Percentiles rank a stretch among this genome's conserved stretches.
Conservation (phyloP, 1,140 invertebrate genomes). For the Globodera ellingtonae region DNA sequence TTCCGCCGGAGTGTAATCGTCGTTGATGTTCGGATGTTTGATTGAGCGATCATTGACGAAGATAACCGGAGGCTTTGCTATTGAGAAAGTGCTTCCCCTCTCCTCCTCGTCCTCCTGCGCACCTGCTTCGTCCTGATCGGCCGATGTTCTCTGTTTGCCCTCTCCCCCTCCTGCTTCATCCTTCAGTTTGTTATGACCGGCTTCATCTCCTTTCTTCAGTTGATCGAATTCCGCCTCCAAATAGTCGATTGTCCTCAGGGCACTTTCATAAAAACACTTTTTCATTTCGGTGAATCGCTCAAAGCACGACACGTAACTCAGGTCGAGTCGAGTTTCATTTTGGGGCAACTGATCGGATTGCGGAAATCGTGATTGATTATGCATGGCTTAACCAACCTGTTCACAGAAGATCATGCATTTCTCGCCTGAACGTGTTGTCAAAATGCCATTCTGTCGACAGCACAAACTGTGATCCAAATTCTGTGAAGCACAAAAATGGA, state of each 20-base stretch:
- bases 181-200: neutral
- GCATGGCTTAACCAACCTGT: slow-evolving; percentile 29
- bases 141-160: neutral
- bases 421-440: slow-evolving; percentile 52
- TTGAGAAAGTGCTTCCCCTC: slow-evolving; percentile 1
- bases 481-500: slow-evolving; percentile 64
- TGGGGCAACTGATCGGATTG: slow-evolving; percentile 39
- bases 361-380: neutral
- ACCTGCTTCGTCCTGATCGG: neutral
- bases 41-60: slow-evolving; percentile 5
- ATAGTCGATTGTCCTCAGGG: slow-evolving; percentile 28
- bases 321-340: slow-evolving; percentile 51
- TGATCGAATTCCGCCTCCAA: slow-evolving; percentile 15
- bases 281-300: slow-evolving; percentile 62
- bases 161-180: neutral
- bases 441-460: slow-evolving; percentile 47
- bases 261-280: slow-evolving; percentile 57
- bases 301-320: slow-evolving; percentile 61
- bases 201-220: neutral
- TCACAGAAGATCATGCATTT: slow-evolving; percentile 63
- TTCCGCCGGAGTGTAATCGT: slow-evolving; percentile 8
- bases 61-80: slow-evolving; percentile 5
- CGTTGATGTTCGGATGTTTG: slow-evolving; percentile 21
- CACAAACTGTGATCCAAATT: slow-evolving; percentile 44
- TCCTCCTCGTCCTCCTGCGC: neutral